These are phyloP conservation scores for Allacma fusca DNA, from an alignment of 2,888 invertebrate species.

Conservation along the genomic window DNA sequence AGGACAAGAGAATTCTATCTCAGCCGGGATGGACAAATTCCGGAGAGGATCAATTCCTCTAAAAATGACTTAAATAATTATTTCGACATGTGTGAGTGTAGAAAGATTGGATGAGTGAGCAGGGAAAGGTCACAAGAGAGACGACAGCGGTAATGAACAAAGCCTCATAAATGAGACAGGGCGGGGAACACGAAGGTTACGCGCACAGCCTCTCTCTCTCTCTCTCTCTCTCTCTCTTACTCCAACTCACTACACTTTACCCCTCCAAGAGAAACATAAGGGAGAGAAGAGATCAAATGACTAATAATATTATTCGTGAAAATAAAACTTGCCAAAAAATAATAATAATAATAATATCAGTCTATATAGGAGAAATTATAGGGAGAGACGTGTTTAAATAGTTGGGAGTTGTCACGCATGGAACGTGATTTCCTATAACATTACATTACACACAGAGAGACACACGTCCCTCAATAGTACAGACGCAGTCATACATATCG, in stretches of 20 bases:
- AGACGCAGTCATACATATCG: no score
- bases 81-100: no score
- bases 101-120: background rate
- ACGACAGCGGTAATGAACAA: constrained; percentile 4
- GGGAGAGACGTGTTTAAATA: background rate
- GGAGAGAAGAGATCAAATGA: no score
- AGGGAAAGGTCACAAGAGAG: background rate
- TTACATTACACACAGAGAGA: no score
- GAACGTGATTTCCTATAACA: constrained; percentile 1
- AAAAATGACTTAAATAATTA: no score
- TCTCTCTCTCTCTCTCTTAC: background rate
- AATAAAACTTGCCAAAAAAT: no score
- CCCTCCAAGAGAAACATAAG: no score
- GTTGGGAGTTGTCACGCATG: constrained; percentile 4
- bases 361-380: background rate
- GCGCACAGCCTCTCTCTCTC: background rate
- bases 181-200: constrained; percentile 12
- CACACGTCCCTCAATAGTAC: background rate
- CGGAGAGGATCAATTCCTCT: no score
- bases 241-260: background rate
- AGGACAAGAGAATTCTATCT: no score
- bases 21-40: no score
- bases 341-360: no score
- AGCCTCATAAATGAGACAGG: background rate
- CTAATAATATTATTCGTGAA: no score